These are phyloP conservation scores for Neomonachus schauinslandi DNA, from an alignment of 2,113 vertebrate genomes.

Conservation along the genomic window DNA sequence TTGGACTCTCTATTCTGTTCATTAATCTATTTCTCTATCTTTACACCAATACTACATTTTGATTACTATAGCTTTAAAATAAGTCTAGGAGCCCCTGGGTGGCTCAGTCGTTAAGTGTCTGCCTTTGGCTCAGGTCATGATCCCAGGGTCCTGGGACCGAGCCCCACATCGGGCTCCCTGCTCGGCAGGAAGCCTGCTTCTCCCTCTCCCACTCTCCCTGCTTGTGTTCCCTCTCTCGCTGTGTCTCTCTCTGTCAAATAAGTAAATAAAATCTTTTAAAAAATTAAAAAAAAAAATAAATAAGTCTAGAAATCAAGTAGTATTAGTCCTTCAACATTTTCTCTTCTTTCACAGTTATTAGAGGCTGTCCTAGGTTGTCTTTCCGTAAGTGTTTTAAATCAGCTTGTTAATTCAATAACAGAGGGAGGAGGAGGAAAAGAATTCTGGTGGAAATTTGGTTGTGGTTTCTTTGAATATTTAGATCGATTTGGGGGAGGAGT, in stretches of 20 bases:
- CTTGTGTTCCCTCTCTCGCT: too few species aligned
- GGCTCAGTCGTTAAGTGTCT: too few species aligned
- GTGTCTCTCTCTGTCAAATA: too few species aligned
- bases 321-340: neutral
- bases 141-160: too few species aligned
- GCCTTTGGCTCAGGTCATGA: too few species aligned
- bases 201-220: too few species aligned
- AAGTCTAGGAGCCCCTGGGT: neutral
- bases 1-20: neutral
- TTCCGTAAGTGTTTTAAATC: neutral
- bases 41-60: neutral
- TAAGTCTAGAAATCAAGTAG: neutral
- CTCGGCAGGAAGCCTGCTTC: too few species aligned
- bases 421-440: neutral
- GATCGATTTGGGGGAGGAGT: neutral
- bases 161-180: too few species aligned
- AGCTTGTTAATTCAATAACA: neutral
- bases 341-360: neutral
- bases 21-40: neutral
- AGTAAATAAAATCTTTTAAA: too few species aligned
- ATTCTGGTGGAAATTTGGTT: neutral
- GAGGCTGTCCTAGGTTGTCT: neutral
- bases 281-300: too few species aligned
- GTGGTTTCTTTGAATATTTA: neutral
- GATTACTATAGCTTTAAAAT: neutral